Base-by-base conservation (phyloP, 2,888 invertebrate species). In the Drosophila maculinotata region DNA sequence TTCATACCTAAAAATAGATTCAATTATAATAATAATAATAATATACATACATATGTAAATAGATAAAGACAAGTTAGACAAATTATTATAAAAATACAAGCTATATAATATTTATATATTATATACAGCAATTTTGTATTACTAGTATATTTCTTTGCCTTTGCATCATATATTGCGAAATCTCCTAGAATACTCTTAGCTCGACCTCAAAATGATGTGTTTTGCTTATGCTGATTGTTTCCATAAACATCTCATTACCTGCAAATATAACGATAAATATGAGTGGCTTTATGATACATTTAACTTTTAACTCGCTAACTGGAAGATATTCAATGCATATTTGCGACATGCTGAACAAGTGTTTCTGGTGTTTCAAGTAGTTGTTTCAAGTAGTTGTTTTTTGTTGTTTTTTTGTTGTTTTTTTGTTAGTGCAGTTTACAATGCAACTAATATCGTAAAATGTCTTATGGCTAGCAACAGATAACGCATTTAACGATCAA, bases 401-500 rank as follows among this genome's bases (percentile, higher is more conserved):
- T 6, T 10, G 41, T n/a, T 9, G 38, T 9, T 38, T n/a, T 33
- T 17, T 23, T 9, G 20, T 38, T 33, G n/a, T 31, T 15, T 59
- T 4, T 4, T 2, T 51, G 52, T 39, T n/a, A 45, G 51, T 39
- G 67, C 72, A 66, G 68, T 58, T 69, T 70, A 74, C 78, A 87
- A 74, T 74, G 64, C 74, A 65, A 74, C 62, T 70, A 84, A 83
- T 87, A 81, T 74, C 87, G 62, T 81, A 87, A 81, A 81, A 78
- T 85, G 79, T 60, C 71, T 71, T 87, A 71, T 78, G 75, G 78
- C 87, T 71, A 81, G 84, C 81, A 69, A 78, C 81, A 81, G 85
- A 87, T 85, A 81, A 74, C 79, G 71, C 82, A 66, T 81, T 87
- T 81, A 81, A 81, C 82, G 81, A 85, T 81, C 81, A 64, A 71